phyloP scores from a whole-genome alignment of 2,888 invertebrate species.

The Mimumesa dahlbomi region DNA sequence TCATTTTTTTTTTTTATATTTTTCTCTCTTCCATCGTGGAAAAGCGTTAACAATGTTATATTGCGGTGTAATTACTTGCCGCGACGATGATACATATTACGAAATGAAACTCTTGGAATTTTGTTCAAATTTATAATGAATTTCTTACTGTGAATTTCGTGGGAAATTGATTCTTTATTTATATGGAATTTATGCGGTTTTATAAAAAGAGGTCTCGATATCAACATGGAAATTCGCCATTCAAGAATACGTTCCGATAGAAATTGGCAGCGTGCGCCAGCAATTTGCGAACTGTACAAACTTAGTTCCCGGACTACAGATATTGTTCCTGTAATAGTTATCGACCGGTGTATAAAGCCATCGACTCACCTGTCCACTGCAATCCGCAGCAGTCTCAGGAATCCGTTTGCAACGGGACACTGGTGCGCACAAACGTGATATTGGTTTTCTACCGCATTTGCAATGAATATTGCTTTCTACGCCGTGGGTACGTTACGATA shows the following conservation, averaged over 20 bases:
- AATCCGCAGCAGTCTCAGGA: slow-evolving; percentile 37
- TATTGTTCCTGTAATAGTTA: slow-evolving; percentile 53
- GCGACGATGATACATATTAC: neutral
- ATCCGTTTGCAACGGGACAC: slow-evolving; percentile 50
- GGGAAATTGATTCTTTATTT: too few species aligned
- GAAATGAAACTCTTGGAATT: too few species aligned
- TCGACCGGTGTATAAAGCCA: slow-evolving; percentile 31
- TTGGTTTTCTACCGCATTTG: slow-evolving; percentile 25
- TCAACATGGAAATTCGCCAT: too few species aligned
- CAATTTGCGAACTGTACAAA: slow-evolving; percentile 43
- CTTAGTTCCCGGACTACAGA: slow-evolving; percentile 29
- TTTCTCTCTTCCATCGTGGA: neutral
- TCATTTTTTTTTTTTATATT: too few species aligned
- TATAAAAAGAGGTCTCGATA: too few species aligned
- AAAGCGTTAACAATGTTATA: slow-evolving; percentile 31
- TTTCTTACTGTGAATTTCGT: too few species aligned
- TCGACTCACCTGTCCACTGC: slow-evolving; percentile 39
- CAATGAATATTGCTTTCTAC: slow-evolving; percentile 7
- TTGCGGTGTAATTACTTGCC: slow-evolving; percentile 9
- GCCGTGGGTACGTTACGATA: too few species aligned
- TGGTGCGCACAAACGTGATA: slow-evolving; percentile 41
- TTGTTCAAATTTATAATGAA: too few species aligned
- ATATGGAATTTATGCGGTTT: too few species aligned
- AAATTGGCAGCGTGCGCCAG: neutral
- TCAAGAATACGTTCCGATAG: too few species aligned